Base-by-base conservation (phyloP, 2,113 vertebrate genomes). In the Silurus glanis region DNA sequence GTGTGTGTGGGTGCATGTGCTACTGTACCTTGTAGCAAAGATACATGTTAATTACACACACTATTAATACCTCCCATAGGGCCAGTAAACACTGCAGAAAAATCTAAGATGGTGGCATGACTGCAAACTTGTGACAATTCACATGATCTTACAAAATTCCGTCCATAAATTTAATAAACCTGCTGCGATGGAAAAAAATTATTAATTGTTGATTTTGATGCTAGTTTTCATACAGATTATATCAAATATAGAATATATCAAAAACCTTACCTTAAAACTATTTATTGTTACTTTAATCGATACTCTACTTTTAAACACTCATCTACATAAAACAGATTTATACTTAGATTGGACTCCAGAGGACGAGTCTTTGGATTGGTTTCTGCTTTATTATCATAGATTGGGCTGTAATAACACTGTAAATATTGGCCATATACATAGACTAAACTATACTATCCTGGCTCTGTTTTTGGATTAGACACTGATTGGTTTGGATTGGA, bases 31-130 rank as follows among this genome's bases (percentile, higher is more conserved):
- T 91, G 90, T 92, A 87, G 89, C 90, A 88, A 89, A 91, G 93
- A 93, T 94, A 93, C 93, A 91, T 93, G 93, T 94, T 95, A 94
- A 95, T 95, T 93, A 94, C 91, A 92, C 92, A 92, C 91, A 95
- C 94, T 94, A 94, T 95, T 94, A 93, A 93, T 94, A 93, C 91
- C 93, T 93, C 93, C 92, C 91, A 91, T 91, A 92, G 93, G 91
- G 89, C 91, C 91, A 93, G 94, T 94, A 93, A 94, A 94, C 92
- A 93, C 91, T 89, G 28, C 3, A 14, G 14, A 17, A 37, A 37
- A 28, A 25, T 28, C 66, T 37, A 69, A 37, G 13, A 69, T 16
- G 66, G 66, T 4, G 66, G 25, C 25, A 67, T 28, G 66, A 37
- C 14, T 9, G 2, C 28, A 71, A 47, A 47, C 19, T 72, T 7